Percentiles rank a stretch among this genome's conserved stretches.
Evolutionary conservation across 1,140 invertebrate species (phyloP).

Genomic region (Wiebesia pumilae): DNA sequence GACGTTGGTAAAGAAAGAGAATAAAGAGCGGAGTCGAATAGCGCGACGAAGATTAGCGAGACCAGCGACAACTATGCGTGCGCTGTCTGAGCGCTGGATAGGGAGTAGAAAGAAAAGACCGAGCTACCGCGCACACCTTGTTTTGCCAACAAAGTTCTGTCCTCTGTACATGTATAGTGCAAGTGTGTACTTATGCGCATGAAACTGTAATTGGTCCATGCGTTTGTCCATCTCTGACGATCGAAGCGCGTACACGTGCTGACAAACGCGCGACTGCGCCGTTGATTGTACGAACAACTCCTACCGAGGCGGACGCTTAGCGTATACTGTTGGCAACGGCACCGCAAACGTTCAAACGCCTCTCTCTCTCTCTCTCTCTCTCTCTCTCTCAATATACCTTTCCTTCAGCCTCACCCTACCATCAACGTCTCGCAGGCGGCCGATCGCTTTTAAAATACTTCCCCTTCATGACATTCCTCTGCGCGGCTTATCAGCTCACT

Average conservation of each 20-base stretch:
- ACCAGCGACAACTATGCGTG: no score
- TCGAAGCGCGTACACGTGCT: constrained; percentile 52
- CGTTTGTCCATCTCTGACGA: not conserved
- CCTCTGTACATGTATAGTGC: no score
- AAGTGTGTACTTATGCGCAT: no score
- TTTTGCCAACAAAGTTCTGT: no score
- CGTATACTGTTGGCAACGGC: constrained; percentile 66
- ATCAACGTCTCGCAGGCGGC: not conserved
- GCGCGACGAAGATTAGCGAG: no score
- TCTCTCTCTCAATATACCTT: not conserved
- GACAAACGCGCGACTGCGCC: constrained; percentile 55
- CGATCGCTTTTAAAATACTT: not conserved
- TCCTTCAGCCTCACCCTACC: not conserved
- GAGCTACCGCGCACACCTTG: no score
- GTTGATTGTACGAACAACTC: constrained; percentile 60
- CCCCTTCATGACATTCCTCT: not conserved
- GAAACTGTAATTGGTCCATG: no score
- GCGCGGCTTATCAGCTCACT: not conserved
- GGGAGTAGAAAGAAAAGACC: no score
- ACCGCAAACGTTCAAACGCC: not conserved
- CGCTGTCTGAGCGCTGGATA: no score
- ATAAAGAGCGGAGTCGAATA: no score
- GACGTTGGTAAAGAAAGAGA: no score
- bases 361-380: not conserved
- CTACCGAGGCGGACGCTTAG: constrained; percentile 71